Percentiles rank a stretch among this genome's conserved stretches.
phyloP scores from a whole-genome alignment of 2,113 vertebrate species.

The Rhea americana region DNA sequence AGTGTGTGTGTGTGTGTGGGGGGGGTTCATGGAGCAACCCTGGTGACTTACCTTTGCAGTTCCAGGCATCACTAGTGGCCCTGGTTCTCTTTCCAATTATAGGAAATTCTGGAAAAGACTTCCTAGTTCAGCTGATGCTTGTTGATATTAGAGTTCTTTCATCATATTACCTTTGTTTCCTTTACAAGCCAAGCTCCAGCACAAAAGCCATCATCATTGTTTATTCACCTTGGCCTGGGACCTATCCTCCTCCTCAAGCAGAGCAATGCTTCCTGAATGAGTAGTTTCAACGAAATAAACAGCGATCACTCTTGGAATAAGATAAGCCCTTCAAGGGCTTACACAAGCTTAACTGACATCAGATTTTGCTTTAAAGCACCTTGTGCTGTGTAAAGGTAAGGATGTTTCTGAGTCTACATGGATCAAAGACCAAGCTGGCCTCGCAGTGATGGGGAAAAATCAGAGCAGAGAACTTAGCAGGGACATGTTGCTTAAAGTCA shows the following conservation, averaged over 20 bases:
- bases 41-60: neutral
- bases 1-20: too few species aligned
- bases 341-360: neutral
- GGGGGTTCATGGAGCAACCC: neutral
- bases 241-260: neutral
- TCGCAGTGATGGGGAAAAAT: neutral
- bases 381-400: neutral
- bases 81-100: neutral
- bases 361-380: neutral
- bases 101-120: neutral
- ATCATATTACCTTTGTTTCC: neutral
- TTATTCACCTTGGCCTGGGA: neutral
- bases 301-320: neutral
- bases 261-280: neutral
- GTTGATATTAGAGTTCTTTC: neutral
- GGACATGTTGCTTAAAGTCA: neutral
- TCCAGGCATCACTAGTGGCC: neutral
- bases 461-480: neutral
- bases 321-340: neutral
- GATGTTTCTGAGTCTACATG: neutral
- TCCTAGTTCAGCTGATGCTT: neutral
- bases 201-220: neutral
- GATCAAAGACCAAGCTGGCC: neutral
- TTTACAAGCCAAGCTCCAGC: neutral
- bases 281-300: neutral